Conservation (phyloP, 2,888 invertebrate genomes). For the Tinea semifulvella region DNA sequence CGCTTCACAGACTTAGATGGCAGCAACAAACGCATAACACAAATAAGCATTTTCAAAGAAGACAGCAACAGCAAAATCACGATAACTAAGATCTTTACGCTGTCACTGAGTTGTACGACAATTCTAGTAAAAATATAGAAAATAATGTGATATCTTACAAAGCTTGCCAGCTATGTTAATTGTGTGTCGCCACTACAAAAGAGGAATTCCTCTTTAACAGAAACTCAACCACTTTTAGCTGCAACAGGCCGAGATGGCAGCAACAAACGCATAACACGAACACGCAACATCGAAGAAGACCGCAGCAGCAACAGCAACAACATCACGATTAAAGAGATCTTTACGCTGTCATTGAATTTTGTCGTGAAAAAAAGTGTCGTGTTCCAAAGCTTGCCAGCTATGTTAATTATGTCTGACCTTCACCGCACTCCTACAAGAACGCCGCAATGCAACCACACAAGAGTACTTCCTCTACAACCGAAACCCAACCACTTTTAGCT, state of each 20-base stretch:
- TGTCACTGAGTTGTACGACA: constrained; percentile 76
- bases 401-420: constrained; percentile 26
- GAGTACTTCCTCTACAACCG: constrained; percentile 35
- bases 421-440: constrained; percentile 35
- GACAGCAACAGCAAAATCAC: constrained; percentile 26
- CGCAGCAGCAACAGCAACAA: too few species aligned
- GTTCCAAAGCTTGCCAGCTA: too few species aligned
- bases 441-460: constrained; percentile 51
- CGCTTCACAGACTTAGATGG: constrained; percentile 62
- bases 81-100: constrained; percentile 73
- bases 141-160: too few species aligned
- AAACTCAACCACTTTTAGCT: constrained; percentile 61
- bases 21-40: constrained; percentile 27
- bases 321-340: too few species aligned
- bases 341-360: too few species aligned
- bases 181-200: too few species aligned
- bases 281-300: too few species aligned
- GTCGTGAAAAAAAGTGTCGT: too few species aligned
- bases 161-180: too few species aligned
- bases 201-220: constrained; percentile 35
- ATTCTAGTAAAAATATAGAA: too few species aligned
- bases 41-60: constrained; percentile 23
- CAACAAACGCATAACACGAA: too few species aligned
- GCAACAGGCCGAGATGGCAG: constrained; percentile 67
- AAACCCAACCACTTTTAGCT: constrained; percentile 61